Percentiles rank a stretch among this genome's conserved stretches.
These are phyloP conservation scores for Plagodis dolabraria DNA, from an alignment of 2,888 invertebrate genomes.

Conservation along the genomic window DNA sequence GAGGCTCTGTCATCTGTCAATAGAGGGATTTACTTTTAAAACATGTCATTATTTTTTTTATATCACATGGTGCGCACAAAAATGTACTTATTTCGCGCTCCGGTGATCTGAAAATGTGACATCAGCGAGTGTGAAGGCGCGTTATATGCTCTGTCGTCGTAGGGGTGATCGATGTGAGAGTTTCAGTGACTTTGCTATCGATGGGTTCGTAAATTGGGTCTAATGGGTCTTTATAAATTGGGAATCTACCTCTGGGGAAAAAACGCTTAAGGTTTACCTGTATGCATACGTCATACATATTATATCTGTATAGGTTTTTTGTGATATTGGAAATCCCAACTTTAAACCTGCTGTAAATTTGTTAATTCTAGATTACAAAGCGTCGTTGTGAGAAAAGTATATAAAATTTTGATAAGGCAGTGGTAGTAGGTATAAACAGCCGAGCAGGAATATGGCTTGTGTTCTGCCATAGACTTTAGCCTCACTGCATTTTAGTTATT, in stretches of 20 bases:
- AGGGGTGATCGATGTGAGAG: slow-evolving; percentile 28
- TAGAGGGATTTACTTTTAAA: slow-evolving; percentile 77
- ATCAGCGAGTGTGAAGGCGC: slow-evolving; percentile 77
- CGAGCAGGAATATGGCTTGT: too few relatives aligned
- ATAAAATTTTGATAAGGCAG: too few relatives aligned
- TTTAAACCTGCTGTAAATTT: too few relatives aligned
- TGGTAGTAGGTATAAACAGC: too few relatives aligned
- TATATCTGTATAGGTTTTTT: too few relatives aligned
- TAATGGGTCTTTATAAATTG: neutral
- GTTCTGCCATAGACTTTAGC: too few relatives aligned
- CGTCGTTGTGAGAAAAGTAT: too few relatives aligned
- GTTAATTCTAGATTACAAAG: too few relatives aligned
- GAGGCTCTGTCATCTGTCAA: slow-evolving; percentile 61
- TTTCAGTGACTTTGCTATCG: slow-evolving; percentile 25
- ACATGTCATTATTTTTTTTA: slow-evolving; percentile 80
- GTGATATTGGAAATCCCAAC: too few relatives aligned
- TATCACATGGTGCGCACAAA: slow-evolving; percentile 79
- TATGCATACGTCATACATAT: too few relatives aligned
- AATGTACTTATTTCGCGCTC: slow-evolving; percentile 84
- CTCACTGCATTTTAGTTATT: too few relatives aligned
- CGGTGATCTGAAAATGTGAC: slow-evolving; percentile 83
- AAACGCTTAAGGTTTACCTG: too few relatives aligned
- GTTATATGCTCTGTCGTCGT: slow-evolving; percentile 37
- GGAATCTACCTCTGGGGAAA: neutral
- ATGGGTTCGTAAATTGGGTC: slow-evolving; percentile 12